phyloP scores from a whole-genome alignment of 1,140 invertebrate genomes.

The Trichonephila inaurata region DNA sequence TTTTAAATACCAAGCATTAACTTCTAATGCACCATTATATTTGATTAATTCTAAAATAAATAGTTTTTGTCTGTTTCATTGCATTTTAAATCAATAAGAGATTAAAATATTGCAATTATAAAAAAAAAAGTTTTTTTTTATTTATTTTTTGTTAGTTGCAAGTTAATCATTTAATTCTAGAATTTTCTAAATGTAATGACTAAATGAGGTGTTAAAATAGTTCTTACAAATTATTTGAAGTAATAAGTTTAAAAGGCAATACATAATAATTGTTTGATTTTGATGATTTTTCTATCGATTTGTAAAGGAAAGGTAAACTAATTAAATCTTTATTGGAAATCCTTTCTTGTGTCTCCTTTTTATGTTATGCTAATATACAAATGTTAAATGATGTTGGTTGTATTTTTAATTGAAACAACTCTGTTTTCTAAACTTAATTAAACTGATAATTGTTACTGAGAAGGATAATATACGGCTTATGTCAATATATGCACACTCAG shows the following conservation, averaged over 20 bases:
- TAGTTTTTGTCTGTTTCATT: background rate
- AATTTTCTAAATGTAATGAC: background rate
- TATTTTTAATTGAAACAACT: background rate
- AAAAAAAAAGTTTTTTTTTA: background rate
- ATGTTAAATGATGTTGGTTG: background rate
- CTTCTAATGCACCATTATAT: too few relatives aligned
- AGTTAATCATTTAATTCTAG: background rate
- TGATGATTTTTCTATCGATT: too few relatives aligned
- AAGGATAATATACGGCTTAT: background rate
- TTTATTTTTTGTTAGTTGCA: background rate
- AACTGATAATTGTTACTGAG: background rate
- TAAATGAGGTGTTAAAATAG: background rate
- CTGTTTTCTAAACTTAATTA: background rate
- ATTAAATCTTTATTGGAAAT: background rate
- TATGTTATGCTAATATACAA: background rate
- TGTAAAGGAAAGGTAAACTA: too few relatives aligned
- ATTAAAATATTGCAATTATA: background rate
- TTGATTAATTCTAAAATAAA: background rate
- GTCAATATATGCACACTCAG: background rate
- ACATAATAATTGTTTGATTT: background rate
- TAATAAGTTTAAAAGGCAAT: background rate
- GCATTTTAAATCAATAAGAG: background rate
- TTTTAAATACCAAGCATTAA: too few relatives aligned
- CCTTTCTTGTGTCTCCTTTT: background rate
- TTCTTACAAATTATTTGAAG: background rate